A percentile compares a stretch with the other conserved stretches of the same genome.
phyloP scores from a whole-genome alignment of 1,140 invertebrate genomes.

The Plectrocnemia conspersa region DNA sequence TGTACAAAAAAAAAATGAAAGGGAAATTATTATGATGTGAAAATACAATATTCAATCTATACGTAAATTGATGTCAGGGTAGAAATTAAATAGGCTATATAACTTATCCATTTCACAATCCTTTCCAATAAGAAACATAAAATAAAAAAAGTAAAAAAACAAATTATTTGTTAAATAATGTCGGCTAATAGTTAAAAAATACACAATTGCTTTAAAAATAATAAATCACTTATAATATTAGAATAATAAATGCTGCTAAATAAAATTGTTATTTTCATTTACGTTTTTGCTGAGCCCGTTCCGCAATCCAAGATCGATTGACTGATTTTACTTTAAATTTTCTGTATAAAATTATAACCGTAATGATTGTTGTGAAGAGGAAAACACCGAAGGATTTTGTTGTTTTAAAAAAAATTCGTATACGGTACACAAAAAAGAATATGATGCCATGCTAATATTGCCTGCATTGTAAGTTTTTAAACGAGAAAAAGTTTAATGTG shows the following conservation, averaged over 20 bases:
- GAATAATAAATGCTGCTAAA: too few species aligned
- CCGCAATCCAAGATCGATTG: too few species aligned
- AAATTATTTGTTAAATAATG: slow-evolving; percentile 7
- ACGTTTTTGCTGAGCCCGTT: too few species aligned
- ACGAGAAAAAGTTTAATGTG: slow-evolving; percentile 13
- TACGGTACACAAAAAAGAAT: slow-evolving; percentile 29
- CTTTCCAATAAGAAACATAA: slow-evolving; percentile 10
- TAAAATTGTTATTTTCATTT: too few species aligned
- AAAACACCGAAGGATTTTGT: too few species aligned
- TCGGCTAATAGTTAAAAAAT: too few species aligned
- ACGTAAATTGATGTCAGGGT: slow-evolving; percentile 56
- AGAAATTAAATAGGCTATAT: slow-evolving; percentile 43
- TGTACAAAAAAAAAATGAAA: slow-evolving; percentile 8
- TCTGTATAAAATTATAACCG: too few species aligned
- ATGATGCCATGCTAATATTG: slow-evolving; percentile 26
- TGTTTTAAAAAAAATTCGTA: slow-evolving; percentile 25
- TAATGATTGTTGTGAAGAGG: too few species aligned
- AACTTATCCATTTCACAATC: slow-evolving; percentile 22
- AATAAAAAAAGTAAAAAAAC: not conserved
- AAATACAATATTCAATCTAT: slow-evolving; percentile 41
- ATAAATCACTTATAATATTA: slow-evolving; percentile 5
- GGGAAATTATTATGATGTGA: slow-evolving; percentile 10
- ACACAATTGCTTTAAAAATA: slow-evolving; percentile 7
- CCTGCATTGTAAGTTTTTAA: slow-evolving; percentile 29
- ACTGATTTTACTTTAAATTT: too few species aligned